Percentiles rank a stretch among this genome's conserved stretches.
Evolutionary conservation across 2,113 vertebrate species (phyloP).

Genomic region (Stegastes partitus): DNA sequence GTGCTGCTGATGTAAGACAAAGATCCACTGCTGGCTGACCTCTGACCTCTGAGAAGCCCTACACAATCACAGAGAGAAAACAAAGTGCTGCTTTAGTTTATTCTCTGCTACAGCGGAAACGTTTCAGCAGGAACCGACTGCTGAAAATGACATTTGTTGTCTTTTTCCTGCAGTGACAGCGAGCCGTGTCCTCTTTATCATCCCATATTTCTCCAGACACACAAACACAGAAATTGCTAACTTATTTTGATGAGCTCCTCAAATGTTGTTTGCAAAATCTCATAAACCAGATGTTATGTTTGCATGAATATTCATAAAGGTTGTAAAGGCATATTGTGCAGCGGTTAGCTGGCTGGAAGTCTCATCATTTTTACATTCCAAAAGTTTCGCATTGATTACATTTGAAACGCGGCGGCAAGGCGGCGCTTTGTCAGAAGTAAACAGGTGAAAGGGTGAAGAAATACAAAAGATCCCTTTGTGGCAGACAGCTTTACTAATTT

Average conservation of each 20-base stretch:
- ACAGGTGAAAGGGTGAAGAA: background rate
- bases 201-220: too few species aligned
- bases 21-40: background rate
- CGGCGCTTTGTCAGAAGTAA: background rate
- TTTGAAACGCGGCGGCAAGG: background rate
- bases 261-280: too few species aligned
- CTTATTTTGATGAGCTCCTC: too few species aligned
- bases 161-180: too few species aligned
- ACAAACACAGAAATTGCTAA: too few species aligned
- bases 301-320: background rate
- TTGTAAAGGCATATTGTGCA: background rate
- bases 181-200: too few species aligned
- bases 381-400: background rate
- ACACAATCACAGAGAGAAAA: too few species aligned
- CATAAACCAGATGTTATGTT: too few species aligned
- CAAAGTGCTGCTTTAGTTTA: too few species aligned
- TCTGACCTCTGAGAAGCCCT: background rate
- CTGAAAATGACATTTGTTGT: too few species aligned
- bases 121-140: background rate
- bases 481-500: too few species aligned
- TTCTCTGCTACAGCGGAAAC: background rate
- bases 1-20: background rate
- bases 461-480: background rate
- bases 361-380: background rate
- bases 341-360: background rate